A percentile compares a stretch with the other conserved stretches of the same genome.
phyloP scores from a whole-genome alignment of 2,888 invertebrate species.

The Pollenia griseotomentosa region DNA sequence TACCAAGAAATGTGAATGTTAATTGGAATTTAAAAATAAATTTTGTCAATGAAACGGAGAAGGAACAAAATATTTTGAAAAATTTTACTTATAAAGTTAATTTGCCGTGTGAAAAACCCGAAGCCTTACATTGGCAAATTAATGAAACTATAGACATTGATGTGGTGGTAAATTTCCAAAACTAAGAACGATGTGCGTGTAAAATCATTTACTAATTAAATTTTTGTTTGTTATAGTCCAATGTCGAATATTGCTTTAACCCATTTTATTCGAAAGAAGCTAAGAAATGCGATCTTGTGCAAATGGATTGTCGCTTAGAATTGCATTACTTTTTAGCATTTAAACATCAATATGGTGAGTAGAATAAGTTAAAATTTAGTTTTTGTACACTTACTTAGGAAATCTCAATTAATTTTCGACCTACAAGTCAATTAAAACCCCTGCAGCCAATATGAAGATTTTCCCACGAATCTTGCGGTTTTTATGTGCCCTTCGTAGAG shows the following conservation, averaged over 20 bases:
- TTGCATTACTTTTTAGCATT: constrained; percentile 36
- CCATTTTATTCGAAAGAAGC: constrained; percentile 17
- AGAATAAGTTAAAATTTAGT: neutral
- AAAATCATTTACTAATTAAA: neutral
- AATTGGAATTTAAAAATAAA: constrained; percentile 31
- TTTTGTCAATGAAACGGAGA: neutral
- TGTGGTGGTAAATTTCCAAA: constrained; percentile 4
- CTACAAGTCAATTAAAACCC: too few relatives aligned
- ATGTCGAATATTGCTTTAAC: constrained; percentile 17
- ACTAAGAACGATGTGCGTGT: neutral
- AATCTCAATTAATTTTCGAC: too few relatives aligned
- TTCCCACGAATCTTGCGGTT: too few relatives aligned
- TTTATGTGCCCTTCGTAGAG: too few relatives aligned
- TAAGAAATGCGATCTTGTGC: neutral
- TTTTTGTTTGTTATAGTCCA: neutral
- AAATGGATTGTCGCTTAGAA: constrained; percentile 37
- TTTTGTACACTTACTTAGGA: neutral
- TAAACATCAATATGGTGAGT: constrained; percentile 40
- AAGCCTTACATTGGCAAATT: constrained; percentile 35
- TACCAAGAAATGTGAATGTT: neutral
- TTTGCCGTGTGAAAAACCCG: constrained; percentile 40
- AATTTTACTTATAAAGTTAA: constrained; percentile 16
- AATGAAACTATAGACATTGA: constrained; percentile 11
- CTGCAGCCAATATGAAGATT: too few relatives aligned
- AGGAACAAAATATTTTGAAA: constrained; percentile 9